Evolutionary conservation across 2,797 vertebrate genomes (phyloP).

Genomic region (Enteromius treurensis): DNA sequence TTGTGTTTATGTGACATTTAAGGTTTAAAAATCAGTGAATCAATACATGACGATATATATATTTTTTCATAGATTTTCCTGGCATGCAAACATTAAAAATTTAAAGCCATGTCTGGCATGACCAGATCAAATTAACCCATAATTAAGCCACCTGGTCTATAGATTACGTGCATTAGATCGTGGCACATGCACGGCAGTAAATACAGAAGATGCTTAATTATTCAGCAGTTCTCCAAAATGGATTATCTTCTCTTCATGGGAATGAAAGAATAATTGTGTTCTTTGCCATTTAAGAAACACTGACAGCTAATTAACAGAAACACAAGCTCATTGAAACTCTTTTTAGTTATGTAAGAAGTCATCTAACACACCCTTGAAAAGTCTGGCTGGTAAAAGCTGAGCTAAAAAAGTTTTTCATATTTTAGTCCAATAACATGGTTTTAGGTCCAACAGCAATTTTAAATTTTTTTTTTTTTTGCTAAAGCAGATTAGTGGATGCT

Average conservation of each 20-base stretch:
- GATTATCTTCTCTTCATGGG: background rate
- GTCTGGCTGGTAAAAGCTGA: background rate
- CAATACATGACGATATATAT: background rate
- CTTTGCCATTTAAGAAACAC: background rate
- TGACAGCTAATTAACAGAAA: constrained; percentile 13
- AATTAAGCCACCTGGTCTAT: constrained; percentile 2
- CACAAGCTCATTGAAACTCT: background rate
- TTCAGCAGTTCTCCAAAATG: constrained; percentile 40
- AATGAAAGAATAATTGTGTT: constrained; percentile 17
- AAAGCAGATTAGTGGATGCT: constrained; percentile 5
- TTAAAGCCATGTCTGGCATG: background rate
- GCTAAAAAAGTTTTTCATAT: background rate
- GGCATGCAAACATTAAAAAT: background rate
- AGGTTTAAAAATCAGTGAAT: background rate
- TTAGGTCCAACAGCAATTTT: background rate
- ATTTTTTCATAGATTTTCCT: background rate
- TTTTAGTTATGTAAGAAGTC: constrained; percentile 24
- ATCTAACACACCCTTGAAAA: constrained; percentile 4
- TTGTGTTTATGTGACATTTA: constrained; percentile 18
- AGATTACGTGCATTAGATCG: constrained; percentile 1
- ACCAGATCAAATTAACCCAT: constrained; percentile 6
- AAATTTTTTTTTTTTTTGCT: background rate
- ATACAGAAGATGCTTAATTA: constrained; percentile 48
- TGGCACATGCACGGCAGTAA: constrained; percentile 32
- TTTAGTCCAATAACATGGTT: background rate